Evolutionary conservation across 2,113 vertebrate species (phyloP), one percentile per base, ranked within the genome.

Genomic region (Tragelaphus strepsiceros): DNA sequence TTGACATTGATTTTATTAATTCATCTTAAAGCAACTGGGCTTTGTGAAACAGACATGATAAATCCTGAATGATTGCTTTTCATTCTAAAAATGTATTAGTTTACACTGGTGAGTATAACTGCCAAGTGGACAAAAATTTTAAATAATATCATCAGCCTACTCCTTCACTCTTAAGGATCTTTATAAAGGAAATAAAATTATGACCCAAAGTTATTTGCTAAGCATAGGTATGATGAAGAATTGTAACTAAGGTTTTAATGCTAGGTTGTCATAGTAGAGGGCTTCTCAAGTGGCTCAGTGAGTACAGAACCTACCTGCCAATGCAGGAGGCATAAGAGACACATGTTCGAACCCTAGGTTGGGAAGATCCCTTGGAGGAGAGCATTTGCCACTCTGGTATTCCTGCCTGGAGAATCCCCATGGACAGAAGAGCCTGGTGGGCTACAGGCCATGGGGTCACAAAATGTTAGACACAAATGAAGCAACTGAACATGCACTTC

Each of bases 81-180:
- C 32, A 78, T 49, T 54, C 17, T 93, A 51, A 96, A 93, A 91
- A 51, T 67, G 3, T 17, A 58, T 87, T 81, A 64, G 35, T 59
- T 53, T 89, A 77, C 16, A 85, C 10, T 61, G n/a, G 9, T 56
- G 85, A 46, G 5, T 56, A 19, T 56, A 86, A 80, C 16, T 87
- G 2, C 5, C 53, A 94, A 74, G 10, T 32, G 17, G 7, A 88
- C 35, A 87, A 95, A 91, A 77, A 19, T 56, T 84, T 86, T 17
- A 56, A 3, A 30, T 54, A 80, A 21, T 11, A n/a, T 35, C 90
- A n/a, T 12, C 16, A 67, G 28, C 43, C 3, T 28, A 17, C 24
- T 90, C 7, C 11, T 91, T 97, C 16, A 88, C 35, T 89, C 96
- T 51, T 93, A 94, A 82, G 7, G 8, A 51, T 62, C n/a, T 51